These are phyloP conservation scores for Leptinotarsa juncta DNA, from an alignment of 2,888 invertebrate genomes.

Conservation along the genomic window DNA sequence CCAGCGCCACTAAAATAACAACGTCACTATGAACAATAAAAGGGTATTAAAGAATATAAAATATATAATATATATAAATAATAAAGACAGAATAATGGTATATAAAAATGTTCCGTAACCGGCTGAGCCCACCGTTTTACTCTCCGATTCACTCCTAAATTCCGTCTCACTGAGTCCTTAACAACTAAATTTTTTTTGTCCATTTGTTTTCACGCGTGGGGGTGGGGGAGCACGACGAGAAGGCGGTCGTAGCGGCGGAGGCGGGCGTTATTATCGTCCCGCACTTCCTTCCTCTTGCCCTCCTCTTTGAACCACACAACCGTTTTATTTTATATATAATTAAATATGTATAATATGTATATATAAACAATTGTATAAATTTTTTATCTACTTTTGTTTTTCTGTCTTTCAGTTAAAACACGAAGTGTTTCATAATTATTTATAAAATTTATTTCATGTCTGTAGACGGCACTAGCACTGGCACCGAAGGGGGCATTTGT, in stretches of 20 bases:
- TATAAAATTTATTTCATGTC: constrained; percentile 51
- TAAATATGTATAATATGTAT: constrained; percentile 58
- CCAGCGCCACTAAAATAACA: constrained; percentile 53
- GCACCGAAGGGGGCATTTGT: constrained; percentile 30
- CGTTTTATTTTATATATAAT: constrained; percentile 56
- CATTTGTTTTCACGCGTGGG: not conserved
- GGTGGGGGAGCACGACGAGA: not conserved
- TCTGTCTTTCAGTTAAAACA: constrained; percentile 27
- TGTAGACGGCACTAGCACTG: constrained; percentile 50
- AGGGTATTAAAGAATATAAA: constrained; percentile 61
- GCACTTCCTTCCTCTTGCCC: constrained; percentile 50
- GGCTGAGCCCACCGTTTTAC: constrained; percentile 45
- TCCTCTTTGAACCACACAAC: constrained; percentile 49
- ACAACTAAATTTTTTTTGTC: not conserved
- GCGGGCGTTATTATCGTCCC: constrained; percentile 23
- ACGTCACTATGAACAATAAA: constrained; percentile 61
- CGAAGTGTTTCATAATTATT: constrained; percentile 31
- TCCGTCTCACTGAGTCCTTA: not conserved
- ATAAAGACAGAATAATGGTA: constrained; percentile 53
- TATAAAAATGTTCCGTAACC: constrained; percentile 54
- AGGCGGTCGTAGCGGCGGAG: not conserved
- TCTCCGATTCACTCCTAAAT: not conserved
- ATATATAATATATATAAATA: constrained; percentile 60
- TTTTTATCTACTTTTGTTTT: constrained; percentile 60
- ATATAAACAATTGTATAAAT: constrained; percentile 65